A percentile compares a stretch with the other conserved stretches of the same genome.
Evolutionary conservation across 2,797 vertebrate species (phyloP).

Genomic region (Sternarchorhynchus goeldii): DNA sequence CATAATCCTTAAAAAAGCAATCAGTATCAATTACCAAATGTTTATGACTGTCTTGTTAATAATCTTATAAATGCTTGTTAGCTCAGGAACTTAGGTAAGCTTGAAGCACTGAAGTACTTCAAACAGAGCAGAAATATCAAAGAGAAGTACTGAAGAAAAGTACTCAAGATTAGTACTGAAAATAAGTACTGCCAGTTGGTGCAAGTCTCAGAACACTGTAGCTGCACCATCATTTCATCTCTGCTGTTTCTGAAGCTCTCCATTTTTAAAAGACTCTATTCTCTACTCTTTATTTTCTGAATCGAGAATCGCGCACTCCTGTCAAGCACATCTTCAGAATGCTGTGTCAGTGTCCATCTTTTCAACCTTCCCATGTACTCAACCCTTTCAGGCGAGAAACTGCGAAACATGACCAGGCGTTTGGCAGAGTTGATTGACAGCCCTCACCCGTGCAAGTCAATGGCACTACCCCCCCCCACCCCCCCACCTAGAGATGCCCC

Average conservation of each 20-base stretch:
- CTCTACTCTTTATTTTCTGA: neutral
- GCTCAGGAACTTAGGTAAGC: neutral
- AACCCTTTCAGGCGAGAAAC: constrained; percentile 7
- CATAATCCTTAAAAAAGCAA: neutral
- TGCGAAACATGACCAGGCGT: constrained; percentile 5
- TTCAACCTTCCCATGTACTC: neutral
- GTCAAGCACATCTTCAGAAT: constrained; percentile 14
- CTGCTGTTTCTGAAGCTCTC: neutral
- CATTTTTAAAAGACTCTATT: neutral
- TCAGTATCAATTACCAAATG: neutral
- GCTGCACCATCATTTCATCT: neutral
- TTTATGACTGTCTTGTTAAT: neutral
- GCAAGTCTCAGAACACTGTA: neutral
- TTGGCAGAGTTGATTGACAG: constrained; percentile 20
- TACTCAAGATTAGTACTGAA: too few relatives aligned
- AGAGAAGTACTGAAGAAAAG: too few relatives aligned
- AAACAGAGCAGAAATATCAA: too few relatives aligned
- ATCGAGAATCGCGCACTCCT: neutral
- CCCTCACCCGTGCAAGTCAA: neutral
- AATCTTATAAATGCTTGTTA: neutral
- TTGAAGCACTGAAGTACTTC: too few relatives aligned
- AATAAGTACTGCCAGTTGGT: too few relatives aligned
- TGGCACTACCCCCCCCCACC: too few relatives aligned
- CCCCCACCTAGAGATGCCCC: too few relatives aligned
- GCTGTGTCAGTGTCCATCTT: neutral